phyloP scores from a whole-genome alignment of 1,140 invertebrate genomes.

The Ganaspis sp. region DNA sequence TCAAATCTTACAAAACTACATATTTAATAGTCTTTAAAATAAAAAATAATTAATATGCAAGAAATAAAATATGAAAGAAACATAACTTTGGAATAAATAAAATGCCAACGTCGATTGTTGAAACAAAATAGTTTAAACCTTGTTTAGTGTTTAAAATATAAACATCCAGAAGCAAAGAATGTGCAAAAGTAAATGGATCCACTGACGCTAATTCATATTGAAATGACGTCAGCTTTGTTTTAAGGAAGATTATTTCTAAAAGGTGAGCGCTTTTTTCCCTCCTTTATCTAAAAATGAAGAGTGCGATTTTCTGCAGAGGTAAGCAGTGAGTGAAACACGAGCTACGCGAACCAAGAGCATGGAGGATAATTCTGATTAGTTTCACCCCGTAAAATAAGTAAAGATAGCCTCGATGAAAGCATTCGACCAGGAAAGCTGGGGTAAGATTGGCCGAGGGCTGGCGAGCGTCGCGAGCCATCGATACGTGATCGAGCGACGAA shows the following conservation, averaged over 20 bases:
- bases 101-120: too few species aligned
- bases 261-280: neutral
- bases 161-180: too few species aligned
- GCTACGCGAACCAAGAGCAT: neutral
- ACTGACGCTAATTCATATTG: too few species aligned
- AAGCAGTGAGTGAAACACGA: neutral
- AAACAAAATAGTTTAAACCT: too few species aligned
- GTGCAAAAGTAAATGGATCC: too few species aligned
- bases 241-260: neutral
- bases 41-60: too few species aligned
- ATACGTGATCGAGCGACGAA: slow-evolving; percentile 43
- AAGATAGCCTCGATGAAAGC: neutral
- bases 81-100: too few species aligned
- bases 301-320: neutral
- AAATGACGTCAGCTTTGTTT: neutral
- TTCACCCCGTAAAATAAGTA: slow-evolving; percentile 17
- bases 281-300: neutral
- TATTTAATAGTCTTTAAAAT: too few species aligned
- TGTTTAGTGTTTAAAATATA: too few species aligned
- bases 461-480: slow-evolving; percentile 33
- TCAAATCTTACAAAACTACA: too few species aligned
- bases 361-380: slow-evolving; percentile 13
- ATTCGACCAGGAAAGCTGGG: neutral
- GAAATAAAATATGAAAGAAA: too few species aligned
- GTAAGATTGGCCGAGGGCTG: slow-evolving; percentile 29